phyloP scores from a whole-genome alignment of 2,797 vertebrate genomes.

The Enteromius treurensis region DNA sequence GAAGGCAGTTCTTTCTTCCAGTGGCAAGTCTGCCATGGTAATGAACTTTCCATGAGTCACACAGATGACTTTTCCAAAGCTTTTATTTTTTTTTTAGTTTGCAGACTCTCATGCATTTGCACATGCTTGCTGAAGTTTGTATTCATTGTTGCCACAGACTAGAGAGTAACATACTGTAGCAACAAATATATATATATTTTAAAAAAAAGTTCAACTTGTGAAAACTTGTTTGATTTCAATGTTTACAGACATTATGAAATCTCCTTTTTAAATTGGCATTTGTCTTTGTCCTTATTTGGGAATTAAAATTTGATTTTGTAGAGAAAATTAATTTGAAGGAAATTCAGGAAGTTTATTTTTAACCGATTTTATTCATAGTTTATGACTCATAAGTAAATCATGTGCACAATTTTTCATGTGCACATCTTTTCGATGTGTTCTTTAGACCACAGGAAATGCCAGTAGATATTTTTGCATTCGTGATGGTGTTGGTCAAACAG shows the following conservation, averaged over 20 bases:
- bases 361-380: background rate
- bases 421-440: background rate
- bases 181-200: conserved; percentile 7
- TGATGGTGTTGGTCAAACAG: background rate
- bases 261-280: background rate
- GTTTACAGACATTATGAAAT: background rate
- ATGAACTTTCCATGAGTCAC: conserved; percentile 49
- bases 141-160: conserved; percentile 6
- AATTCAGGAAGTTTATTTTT: conserved; percentile 3
- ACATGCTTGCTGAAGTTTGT: conserved; percentile 18
- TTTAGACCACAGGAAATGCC: background rate
- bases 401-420: background rate
- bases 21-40: conserved; percentile 1
- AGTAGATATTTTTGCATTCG: background rate
- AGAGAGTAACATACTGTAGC: conserved; percentile 28
- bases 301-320: background rate
- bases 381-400: conserved; percentile 6
- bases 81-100: background rate
- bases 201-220: background rate
- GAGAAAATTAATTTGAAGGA: background rate
- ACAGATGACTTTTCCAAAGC: background rate
- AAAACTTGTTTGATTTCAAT: conserved; percentile 22
- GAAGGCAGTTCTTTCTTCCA: conserved; percentile 9
- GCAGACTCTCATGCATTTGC: background rate
- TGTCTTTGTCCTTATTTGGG: background rate